Evolutionary conservation across 1,140 invertebrate genomes (phyloP), one percentile per base, ranked within the genome.

Genomic region (Trichonephila inaurata): DNA sequence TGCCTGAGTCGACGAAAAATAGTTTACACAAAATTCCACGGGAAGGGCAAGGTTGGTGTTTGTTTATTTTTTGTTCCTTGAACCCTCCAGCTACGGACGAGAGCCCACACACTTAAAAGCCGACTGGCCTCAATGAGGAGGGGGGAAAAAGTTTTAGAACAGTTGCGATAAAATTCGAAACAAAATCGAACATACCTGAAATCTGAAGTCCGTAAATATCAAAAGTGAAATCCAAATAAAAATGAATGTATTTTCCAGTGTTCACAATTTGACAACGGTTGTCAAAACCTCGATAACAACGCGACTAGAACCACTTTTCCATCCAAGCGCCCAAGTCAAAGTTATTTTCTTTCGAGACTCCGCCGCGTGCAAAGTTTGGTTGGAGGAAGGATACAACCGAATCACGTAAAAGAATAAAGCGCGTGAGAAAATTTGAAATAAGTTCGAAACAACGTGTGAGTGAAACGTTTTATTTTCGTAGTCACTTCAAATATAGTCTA

Each of bases 321-420:
- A 64, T 18, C 24, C 40, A 33, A 19, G 28, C 61, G 64, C 60
- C 7, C 86, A 58, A 88, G 14, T 64, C 61, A 64, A 88, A 88
- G 24, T 88, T 88, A 40, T 64, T 88, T 88, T 64, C 86, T 64
- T 58, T 28, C 16, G 40, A 64, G 44, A 87, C 33, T 40, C 19
- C 86, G 28, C 61, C 86, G 58, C 86, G 86, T 88, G 86, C 86
- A 64, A 88, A 88, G 86, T 88, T 88, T 64, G 21, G 83, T 24
- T 33, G 86, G 86, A 28, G 86, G 86, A 88, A 64, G 86, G 86
- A 88, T 40, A 88, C 61, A 24, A 18, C 33, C 62, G 62, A 6
- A 33, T 44, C 61, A 64, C 86, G 7, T 24, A 14, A 21, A 5
- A 64, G 62, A 88, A 88, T 58, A 64, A 16, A 88, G 28, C 64